Conservation (phyloP, 2,888 invertebrate species). For the Tipula helvola region DNA sequence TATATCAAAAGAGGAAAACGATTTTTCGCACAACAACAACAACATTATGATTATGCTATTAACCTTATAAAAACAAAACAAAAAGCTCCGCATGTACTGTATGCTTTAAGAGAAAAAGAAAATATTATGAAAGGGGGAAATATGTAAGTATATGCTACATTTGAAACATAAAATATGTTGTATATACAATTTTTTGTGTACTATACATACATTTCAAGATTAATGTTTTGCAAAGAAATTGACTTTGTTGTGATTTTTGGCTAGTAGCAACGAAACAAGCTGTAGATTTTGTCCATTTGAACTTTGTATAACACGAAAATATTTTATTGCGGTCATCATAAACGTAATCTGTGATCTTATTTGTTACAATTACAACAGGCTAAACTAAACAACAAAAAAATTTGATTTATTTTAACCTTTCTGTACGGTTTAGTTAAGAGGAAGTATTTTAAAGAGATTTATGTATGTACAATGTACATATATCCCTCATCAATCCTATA, state of each 20-base stretch:
- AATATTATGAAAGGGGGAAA: not conserved
- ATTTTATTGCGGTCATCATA: not conserved
- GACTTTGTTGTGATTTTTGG: not conserved
- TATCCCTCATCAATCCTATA: too few relatives aligned
- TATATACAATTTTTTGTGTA: too few relatives aligned
- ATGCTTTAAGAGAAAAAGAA: not conserved
- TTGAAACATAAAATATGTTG: not conserved
- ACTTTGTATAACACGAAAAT: not conserved
- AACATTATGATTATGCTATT: not conserved
- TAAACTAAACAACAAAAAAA: too few relatives aligned
- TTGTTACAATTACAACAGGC: too few relatives aligned
- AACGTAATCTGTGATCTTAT: too few relatives aligned
- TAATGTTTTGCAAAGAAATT: not conserved
- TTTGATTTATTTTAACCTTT: too few relatives aligned
- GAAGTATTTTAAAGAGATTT: too few relatives aligned
- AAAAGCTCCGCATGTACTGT: not conserved
- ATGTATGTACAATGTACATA: too few relatives aligned
- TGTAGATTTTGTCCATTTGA: not conserved
- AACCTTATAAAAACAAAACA: not conserved
- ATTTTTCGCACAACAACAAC: not conserved
- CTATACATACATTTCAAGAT: not conserved
- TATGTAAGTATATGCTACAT: not conserved
- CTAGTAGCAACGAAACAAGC: not conserved
- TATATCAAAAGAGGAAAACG: not conserved
- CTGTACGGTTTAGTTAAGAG: too few relatives aligned